These are phyloP conservation scores for Deilephila elpenor DNA, from an alignment of 2,888 invertebrate species.

Conservation along the genomic window DNA sequence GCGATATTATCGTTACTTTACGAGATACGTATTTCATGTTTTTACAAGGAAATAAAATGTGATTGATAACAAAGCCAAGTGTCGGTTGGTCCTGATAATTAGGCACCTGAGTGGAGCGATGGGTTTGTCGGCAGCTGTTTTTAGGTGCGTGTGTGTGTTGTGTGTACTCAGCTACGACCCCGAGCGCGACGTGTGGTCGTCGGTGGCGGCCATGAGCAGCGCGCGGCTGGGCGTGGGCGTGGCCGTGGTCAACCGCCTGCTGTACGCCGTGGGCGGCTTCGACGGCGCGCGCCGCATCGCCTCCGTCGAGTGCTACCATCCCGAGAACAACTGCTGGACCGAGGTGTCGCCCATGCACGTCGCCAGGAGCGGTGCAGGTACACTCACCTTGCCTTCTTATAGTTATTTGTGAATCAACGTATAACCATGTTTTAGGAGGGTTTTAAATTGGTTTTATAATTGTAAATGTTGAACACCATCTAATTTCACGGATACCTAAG, in stretches of 20 bases:
- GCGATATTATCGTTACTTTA: too few species aligned
- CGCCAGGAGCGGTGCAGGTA: constrained; percentile 93
- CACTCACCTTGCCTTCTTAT: neutral
- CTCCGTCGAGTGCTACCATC: constrained; percentile 96
- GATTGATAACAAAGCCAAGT: too few species aligned
- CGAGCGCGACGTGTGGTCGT: constrained; percentile 92
- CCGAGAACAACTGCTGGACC: constrained; percentile 95
- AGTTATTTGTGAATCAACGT: too few species aligned
- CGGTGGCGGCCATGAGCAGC: constrained; percentile 89
- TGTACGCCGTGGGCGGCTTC: constrained; percentile 95
- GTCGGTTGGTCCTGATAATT: too few species aligned
- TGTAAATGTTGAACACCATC: too few species aligned
- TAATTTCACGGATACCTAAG: too few species aligned
- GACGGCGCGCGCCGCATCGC: constrained; percentile 91
- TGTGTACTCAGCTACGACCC: constrained; percentile 89
- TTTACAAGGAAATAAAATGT: too few species aligned
- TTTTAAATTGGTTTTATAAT: too few species aligned
- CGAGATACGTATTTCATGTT: too few species aligned
- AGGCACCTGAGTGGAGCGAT: too few species aligned
- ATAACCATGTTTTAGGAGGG: too few species aligned
- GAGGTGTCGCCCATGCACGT: constrained; percentile 91
- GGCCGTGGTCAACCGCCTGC: constrained; percentile 90
- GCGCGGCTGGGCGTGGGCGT: constrained; percentile 93
- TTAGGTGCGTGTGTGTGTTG: neutral
- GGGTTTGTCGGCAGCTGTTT: neutral